Percentiles rank a stretch among this genome's conserved stretches.
phyloP scores from a whole-genome alignment of 2,113 vertebrate genomes.

The Saiga tatarica region DNA sequence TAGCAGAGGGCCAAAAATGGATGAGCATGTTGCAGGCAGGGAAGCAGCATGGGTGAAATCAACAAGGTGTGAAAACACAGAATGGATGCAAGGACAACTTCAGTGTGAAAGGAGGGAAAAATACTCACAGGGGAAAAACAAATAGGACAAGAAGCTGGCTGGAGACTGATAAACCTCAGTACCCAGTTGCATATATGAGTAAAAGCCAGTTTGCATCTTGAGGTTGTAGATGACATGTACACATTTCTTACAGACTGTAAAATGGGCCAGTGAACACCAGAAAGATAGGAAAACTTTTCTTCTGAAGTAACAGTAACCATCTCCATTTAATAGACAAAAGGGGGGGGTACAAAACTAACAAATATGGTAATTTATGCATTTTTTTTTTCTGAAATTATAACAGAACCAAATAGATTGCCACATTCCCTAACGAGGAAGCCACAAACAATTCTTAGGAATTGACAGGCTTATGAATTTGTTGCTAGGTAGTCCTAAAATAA shows the following conservation, averaged over 20 bases:
- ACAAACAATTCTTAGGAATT: background rate
- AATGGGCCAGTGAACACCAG: background rate
- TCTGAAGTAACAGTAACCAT: background rate
- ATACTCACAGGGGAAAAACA: rapidly evolving
- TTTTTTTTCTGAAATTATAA: background rate
- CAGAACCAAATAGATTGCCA: background rate
- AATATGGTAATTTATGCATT: background rate
- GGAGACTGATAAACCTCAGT: background rate
- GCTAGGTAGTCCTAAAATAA: slow-evolving; percentile 79
- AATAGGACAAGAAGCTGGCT: background rate
- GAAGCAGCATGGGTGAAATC: background rate
- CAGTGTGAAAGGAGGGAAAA: background rate
- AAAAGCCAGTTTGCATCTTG: background rate
- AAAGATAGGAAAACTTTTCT: background rate
- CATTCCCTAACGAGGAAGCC: background rate
- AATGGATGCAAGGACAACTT: background rate
- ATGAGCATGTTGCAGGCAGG: background rate
- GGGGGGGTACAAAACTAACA: background rate
- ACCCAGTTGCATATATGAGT: background rate
- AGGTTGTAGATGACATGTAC: background rate
- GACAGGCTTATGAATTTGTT: background rate
- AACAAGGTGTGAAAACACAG: background rate
- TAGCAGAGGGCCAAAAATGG: background rate
- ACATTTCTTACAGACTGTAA: background rate
- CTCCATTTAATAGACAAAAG: background rate